Conservation (phyloP, 2,113 vertebrate genomes). For the Protobothrops mucrosquamatus region DNA sequence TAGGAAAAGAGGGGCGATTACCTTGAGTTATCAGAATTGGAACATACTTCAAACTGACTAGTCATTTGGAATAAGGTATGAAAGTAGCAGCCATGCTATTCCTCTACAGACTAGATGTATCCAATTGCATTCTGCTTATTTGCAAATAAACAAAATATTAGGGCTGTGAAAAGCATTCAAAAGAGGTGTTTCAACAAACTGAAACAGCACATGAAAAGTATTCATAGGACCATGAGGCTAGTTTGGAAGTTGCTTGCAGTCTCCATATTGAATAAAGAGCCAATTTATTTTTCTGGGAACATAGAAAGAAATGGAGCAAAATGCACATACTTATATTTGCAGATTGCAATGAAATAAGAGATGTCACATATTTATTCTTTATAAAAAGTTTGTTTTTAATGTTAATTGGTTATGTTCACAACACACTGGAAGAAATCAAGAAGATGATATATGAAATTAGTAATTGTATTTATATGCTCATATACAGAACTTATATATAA, state of each 20-base stretch:
- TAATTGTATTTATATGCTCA: background rate
- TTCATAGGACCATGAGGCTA: background rate
- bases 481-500: background rate
- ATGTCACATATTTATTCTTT: too few relatives aligned
- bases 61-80: background rate
- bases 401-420: too few relatives aligned
- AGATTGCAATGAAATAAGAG: too few relatives aligned
- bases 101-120: background rate
- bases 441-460: too few relatives aligned
- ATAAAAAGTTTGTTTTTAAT: too few relatives aligned
- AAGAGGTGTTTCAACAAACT: background rate
- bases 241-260: background rate
- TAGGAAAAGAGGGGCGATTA: background rate
- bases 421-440: too few relatives aligned
- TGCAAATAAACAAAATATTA: background rate
- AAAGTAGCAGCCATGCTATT: background rate
- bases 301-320: background rate
- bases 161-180: background rate
- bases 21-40: background rate
- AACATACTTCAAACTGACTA: background rate
- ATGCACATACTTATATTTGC: too few relatives aligned
- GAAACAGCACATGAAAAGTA: background rate
- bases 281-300: background rate
- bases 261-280: background rate
- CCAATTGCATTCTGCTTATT: background rate